Evolutionary conservation across 2,797 vertebrate genomes (phyloP), one percentile per base, ranked within the genome.

Genomic region (Silurus lanzhouensis): DNA sequence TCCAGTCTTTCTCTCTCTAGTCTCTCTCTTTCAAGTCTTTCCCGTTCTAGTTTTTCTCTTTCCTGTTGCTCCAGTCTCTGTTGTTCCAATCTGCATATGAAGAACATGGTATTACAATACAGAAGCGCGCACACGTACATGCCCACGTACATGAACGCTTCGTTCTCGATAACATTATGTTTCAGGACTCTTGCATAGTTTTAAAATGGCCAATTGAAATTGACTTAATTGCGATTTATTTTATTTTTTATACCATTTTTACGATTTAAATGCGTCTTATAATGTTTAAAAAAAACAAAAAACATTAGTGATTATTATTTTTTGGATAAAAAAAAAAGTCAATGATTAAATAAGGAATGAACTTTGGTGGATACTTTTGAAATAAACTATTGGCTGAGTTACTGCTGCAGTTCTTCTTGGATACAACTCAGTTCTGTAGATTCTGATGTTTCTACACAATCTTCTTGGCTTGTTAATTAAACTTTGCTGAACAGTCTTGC

Each of bases 31-130:
- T 95, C 95, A 85, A 89, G 91, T 1, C 89, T 61, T 71, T 95
- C 94, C 5, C 89, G 22, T 82, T 95, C 94, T 78, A 87, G 92
- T 64, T 92, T 87, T 48, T 95, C 95, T 27, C 90, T 88, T 75
- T 94, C 94, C 84, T 93, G 93, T 79, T 93, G 94, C 22, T 95
- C 95, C 87, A 90, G 38, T 60, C 83, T 90, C 89, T 95, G 94
- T 85, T 94, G 94, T 88, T 95, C 94, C 91, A 94, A 79, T 90
- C 95, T 96, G 70, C 20, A 75, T 6, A 84, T 78, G 86, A 77
- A 89, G 20, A 55, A 64, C 44, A 38, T 15, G 8, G 1, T 3
- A 17, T 64, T 48, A 48, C 10, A 61, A 78, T 61, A 48, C 27
- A 46, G 48, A 52, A 52, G 2, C 6, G 80, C 15, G 67, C 55